Base-by-base conservation (phyloP, 2,888 invertebrate species). In the Athrips mouffetella region DNA sequence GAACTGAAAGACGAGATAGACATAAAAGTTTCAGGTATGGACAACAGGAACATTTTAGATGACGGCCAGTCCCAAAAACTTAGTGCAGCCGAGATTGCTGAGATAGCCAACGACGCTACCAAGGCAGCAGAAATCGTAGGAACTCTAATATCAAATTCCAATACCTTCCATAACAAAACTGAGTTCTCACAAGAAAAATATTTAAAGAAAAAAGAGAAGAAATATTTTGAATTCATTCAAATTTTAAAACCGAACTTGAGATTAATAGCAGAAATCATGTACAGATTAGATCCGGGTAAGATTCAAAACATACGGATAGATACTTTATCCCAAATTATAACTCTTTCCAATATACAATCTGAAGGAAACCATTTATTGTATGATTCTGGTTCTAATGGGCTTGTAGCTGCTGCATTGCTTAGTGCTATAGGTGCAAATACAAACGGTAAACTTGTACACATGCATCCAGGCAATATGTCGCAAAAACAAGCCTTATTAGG, bases 121-220 rank as follows among this genome's bases (percentile, higher is more conserved):
- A 93, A 93, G 53, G 96, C 96, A 0, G 92, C 92, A 13, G 94
- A 94, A 66, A 96, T 98, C 57, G 93, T 98, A 3, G 94, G 92
- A 54, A 94, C 94, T 47, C 89, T 99, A 10, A 94, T 98, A 44
- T 94, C 94, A 53, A 98, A 98, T 73, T 98, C 98, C 11, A 94
- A 93, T 58, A 97, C 98, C 0, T 99, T 98, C 76, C 91, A 91
- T 29, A 90, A 91, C 48, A 98, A 98, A 89, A 98, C 98, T 0
- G 96, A 95, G 66, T 98, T 93, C 76, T 94, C 95, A 0, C 96
- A 98, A 76, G 96, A 96, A 62, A 98, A 98, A 76, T 99, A 98
- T 76, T 89, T 98, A 35, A 94, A 94, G 64, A 98, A 98, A 75
- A 99, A 99, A 76, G 95, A 96, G 65, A 94, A 94, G 63, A 98